These are phyloP conservation scores for Pterostichus niger DNA, from an alignment of 2,888 invertebrate genomes.

Conservation along the genomic window DNA sequence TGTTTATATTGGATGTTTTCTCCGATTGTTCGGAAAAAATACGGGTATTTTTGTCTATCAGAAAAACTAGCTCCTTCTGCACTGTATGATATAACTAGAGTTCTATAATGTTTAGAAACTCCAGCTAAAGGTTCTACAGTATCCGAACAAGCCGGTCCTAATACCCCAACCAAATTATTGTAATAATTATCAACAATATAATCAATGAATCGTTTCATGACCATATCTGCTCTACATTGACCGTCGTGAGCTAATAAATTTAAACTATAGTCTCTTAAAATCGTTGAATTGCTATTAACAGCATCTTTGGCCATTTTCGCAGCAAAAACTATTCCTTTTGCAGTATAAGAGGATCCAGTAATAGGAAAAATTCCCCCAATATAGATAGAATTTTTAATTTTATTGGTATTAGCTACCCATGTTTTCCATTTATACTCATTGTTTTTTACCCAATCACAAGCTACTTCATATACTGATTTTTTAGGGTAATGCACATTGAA, in stretches of 20 bases:
- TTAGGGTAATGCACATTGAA: constrained; percentile 71
- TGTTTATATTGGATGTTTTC: constrained; percentile 86
- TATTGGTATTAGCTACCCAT: constrained; percentile 77
- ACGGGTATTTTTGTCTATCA: constrained; percentile 85
- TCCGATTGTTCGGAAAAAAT: constrained; percentile 89
- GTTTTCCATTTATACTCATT: constrained; percentile 76
- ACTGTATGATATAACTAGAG: constrained; percentile 87
- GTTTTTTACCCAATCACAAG: constrained; percentile 84
- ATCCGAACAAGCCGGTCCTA: constrained; percentile 90
- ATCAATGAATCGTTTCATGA: constrained; percentile 87
- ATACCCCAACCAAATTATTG: constrained; percentile 83
- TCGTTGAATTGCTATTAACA: constrained; percentile 80
- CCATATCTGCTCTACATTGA: constrained; percentile 85
- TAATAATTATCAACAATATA: constrained; percentile 81
- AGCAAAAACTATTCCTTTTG: constrained; percentile 81
- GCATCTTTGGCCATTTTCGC: constrained; percentile 82
- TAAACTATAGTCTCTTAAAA: constrained; percentile 82
- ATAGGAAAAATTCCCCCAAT: constrained; percentile 87
- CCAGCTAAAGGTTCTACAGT: constrained; percentile 90
- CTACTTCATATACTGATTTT: constrained; percentile 76
- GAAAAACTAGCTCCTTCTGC: constrained; percentile 88
- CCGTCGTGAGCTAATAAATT: constrained; percentile 82
- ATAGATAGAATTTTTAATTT: constrained; percentile 77
- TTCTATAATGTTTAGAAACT: constrained; percentile 85
- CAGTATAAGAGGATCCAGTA: constrained; percentile 80